phyloP scores from a whole-genome alignment of 2,797 vertebrate genomes.

The Jordanella pulchra region DNA sequence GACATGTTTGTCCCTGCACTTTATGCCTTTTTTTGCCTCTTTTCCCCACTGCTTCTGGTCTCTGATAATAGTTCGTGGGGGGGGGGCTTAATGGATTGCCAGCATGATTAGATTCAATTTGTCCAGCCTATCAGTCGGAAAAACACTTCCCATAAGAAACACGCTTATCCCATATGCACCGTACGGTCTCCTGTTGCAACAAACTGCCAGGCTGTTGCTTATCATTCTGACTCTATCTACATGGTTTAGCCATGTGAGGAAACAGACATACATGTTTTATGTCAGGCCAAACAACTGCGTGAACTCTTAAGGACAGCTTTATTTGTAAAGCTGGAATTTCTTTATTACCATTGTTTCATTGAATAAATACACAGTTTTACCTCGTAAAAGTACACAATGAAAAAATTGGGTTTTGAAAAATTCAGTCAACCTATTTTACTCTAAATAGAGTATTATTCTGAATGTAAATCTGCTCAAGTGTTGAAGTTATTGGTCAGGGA shows the following conservation, averaged over 20 bases:
- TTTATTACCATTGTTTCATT: no score
- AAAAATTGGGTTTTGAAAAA: no score
- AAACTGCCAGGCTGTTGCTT: constrained; percentile 24
- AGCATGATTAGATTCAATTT: constrained; percentile 69
- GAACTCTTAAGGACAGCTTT: constrained; percentile 25
- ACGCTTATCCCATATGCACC: constrained; percentile 61
- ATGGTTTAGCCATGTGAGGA: constrained; percentile 36
- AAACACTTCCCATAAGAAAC: constrained; percentile 71
- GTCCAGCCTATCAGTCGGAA: constrained; percentile 59
- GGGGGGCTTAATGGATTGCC: constrained; percentile 68
- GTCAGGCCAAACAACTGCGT: constrained; percentile 28
- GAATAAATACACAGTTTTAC: no score
- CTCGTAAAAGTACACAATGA: no score
- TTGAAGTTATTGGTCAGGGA: no score
- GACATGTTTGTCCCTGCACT: constrained; percentile 64
- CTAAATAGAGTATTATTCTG: no score
- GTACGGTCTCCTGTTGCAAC: constrained; percentile 17
- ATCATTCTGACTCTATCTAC: constrained; percentile 37
- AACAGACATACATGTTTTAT: constrained; percentile 46
- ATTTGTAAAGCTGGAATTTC: no score
- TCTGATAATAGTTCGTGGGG: constrained; percentile 66
- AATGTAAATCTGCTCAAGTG: no score
- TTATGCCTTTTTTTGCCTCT: constrained; percentile 53
- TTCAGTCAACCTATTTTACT: no score
- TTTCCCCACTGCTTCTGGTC: constrained; percentile 38